Evolutionary conservation across 2,888 invertebrate species (phyloP).

Genomic region (Rapana venosa): DNA sequence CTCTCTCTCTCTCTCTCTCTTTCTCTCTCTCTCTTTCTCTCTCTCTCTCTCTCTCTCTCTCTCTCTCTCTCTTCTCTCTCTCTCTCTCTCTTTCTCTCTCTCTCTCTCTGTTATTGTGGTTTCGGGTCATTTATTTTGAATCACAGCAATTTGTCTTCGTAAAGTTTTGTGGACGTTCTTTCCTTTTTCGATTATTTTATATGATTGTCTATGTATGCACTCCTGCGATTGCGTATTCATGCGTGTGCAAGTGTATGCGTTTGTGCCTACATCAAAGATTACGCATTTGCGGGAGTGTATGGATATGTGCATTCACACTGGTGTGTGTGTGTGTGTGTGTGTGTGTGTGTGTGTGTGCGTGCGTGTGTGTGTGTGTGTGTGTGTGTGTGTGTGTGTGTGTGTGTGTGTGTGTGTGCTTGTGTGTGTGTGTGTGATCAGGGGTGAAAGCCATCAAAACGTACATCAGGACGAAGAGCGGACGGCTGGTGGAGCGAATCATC

Average conservation of each 20-base stretch:
- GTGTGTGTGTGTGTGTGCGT: neutral
- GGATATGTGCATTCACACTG: neutral
- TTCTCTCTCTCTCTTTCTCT: too few species aligned
- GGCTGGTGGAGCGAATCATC: slow-evolving; percentile 73
- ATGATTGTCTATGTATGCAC: neutral
- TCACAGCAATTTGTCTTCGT: too few species aligned
- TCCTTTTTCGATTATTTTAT: neutral
- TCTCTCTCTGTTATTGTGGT: too few species aligned
- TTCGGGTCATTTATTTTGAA: too few species aligned
- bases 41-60: too few species aligned
- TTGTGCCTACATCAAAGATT: neutral
- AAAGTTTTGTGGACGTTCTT: neutral
- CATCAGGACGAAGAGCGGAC: slow-evolving; percentile 76
- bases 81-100: too few species aligned
- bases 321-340: neutral
- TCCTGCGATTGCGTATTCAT: neutral
- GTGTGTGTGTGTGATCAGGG: slow-evolving; percentile 55
- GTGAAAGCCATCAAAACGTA: slow-evolving; percentile 76
- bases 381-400: neutral
- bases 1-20: too few species aligned
- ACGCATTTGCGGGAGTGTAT: slow-evolving; percentile 11
- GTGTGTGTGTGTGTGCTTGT: neutral
- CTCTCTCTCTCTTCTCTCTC: too few species aligned
- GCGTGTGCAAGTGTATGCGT: neutral
- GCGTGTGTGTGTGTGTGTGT: neutral